Conservation (phyloP, 2,113 vertebrate species). For the Lanius collurio region DNA sequence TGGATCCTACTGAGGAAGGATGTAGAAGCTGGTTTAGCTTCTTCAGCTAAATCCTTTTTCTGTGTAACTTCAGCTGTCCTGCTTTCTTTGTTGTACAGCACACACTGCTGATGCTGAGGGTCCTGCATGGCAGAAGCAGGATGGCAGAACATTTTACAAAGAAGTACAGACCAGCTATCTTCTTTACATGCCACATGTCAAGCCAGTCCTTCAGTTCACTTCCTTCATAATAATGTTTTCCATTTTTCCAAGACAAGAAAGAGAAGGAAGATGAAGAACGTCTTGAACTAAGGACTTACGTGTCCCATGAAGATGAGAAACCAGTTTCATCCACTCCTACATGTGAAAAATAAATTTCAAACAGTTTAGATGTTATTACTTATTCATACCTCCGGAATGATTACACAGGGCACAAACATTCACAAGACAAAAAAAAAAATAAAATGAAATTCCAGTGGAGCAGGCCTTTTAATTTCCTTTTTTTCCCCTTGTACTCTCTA, state of each 20-base stretch:
- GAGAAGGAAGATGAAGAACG: neutral
- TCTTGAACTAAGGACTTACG: neutral
- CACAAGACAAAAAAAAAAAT: neutral
- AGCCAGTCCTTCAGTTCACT: neutral
- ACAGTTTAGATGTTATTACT: neutral
- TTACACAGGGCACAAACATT: neutral
- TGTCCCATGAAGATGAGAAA: neutral
- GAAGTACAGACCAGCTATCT: neutral
- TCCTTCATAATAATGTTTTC: neutral
- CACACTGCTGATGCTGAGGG: neutral
- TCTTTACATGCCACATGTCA: neutral
- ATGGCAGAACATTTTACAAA: neutral
- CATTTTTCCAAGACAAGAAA: neutral
- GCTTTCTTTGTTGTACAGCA: neutral
- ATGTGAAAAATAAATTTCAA: neutral
- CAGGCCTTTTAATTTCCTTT: neutral
- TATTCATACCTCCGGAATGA: neutral
- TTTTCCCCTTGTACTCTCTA: neutral
- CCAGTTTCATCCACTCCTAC: neutral
- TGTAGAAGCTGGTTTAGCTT: neutral
- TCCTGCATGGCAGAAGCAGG: neutral
- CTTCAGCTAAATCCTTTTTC: neutral
- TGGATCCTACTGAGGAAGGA: rapidly evolving
- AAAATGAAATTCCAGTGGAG: neutral
- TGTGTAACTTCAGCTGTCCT: neutral